These are phyloP conservation scores for Zeus faber DNA, from an alignment of 2,113 vertebrate species.

Conservation along the genomic window DNA sequence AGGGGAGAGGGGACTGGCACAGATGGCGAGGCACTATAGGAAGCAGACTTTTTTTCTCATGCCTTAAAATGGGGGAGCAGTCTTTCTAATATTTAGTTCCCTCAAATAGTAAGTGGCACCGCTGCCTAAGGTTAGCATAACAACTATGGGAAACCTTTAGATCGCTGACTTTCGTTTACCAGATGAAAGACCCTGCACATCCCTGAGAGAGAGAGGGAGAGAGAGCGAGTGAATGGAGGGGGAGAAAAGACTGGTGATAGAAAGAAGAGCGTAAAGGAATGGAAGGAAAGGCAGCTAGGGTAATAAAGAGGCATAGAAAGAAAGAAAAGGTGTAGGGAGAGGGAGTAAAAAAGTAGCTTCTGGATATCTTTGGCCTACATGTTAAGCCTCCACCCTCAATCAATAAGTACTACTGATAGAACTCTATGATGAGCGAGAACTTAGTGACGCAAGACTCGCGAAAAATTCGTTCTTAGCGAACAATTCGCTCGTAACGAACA, in stretches of 20 bases:
- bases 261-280: background rate
- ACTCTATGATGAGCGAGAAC: too few relatives aligned
- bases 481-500: too few relatives aligned
- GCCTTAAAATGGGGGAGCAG: conserved; percentile 91
- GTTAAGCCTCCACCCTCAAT: too few relatives aligned
- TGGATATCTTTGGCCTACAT: too few relatives aligned
- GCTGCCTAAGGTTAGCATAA: conserved; percentile 98
- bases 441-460: too few relatives aligned
- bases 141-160: conserved; percentile 98
- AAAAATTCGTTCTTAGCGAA: too few relatives aligned
- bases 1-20: conserved; percentile 82
- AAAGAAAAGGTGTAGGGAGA: background rate
- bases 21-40: conserved; percentile 90
- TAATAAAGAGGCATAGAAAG: background rate
- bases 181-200: conserved; percentile 86
- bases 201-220: conserved; percentile 72
- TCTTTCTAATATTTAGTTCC: conserved; percentile 99
- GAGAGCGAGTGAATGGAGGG: conserved; percentile 8
- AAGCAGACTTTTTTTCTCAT: conserved; percentile 94
- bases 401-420: too few relatives aligned
- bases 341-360: too few relatives aligned
- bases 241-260: background rate
- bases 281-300: background rate
- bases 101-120: conserved; percentile 99
- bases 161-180: conserved; percentile 96